Evolutionary conservation across 2,888 invertebrate genomes (phyloP).

Genomic region (Cephus sareptanus): DNA sequence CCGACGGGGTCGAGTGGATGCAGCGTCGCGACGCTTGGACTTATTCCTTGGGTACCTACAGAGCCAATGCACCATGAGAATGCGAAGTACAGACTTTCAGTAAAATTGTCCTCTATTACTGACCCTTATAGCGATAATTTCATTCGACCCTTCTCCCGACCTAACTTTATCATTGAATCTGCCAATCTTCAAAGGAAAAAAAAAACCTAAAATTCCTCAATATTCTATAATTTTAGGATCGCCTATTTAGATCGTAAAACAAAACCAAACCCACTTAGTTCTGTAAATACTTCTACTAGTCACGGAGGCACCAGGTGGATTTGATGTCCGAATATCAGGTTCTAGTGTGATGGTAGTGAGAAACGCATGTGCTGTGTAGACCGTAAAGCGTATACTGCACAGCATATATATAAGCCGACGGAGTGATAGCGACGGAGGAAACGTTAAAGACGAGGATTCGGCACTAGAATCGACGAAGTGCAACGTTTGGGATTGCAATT

Average conservation of each 20-base stretch:
- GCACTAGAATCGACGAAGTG: background rate
- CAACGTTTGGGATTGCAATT: slow-evolving; percentile 4
- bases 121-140: background rate
- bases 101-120: background rate
- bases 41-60: background rate
- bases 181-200: background rate
- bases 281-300: background rate
- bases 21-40: background rate
- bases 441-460: background rate
- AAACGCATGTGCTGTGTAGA: background rate
- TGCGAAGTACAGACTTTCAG: background rate
- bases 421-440: background rate
- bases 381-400: background rate
- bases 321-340: background rate
- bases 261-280: background rate
- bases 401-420: background rate
- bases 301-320: too few relatives aligned
- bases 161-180: background rate
- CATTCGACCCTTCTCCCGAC: background rate
- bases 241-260: background rate
- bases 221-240: background rate
- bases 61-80: background rate
- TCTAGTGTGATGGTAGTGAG: background rate
- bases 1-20: slow-evolving; percentile 1
- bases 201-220: slow-evolving; percentile 5